These are phyloP conservation scores for Triplophysa yarkandensis DNA, from an alignment of 2,797 vertebrate genomes.

Conservation along the genomic window DNA sequence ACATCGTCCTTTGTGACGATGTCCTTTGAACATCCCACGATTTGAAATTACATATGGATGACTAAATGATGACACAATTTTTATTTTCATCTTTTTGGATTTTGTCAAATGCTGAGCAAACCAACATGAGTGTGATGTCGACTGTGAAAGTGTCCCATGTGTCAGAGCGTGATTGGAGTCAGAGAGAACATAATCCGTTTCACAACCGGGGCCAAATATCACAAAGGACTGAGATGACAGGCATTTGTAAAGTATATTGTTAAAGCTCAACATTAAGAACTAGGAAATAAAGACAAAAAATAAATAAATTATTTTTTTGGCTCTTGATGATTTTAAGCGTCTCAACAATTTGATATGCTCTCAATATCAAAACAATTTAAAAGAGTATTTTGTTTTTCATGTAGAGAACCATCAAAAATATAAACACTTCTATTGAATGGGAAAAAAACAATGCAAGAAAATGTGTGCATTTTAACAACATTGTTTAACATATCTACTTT, in stretches of 20 bases:
- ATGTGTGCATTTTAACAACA: no score
- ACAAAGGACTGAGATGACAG: slow-evolving; percentile 6
- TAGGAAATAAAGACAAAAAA: no score
- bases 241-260: not conserved
- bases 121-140: not conserved
- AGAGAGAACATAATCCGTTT: slow-evolving; percentile 15
- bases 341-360: no score
- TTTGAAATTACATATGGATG: not conserved
- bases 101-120: slow-evolving; percentile 9
- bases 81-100: not conserved
- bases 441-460: no score
- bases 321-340: no score
- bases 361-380: no score
- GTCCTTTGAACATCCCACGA: not conserved
- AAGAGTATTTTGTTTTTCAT: no score
- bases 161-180: slow-evolving; percentile 9
- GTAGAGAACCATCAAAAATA: no score
- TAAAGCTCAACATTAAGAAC: not conserved
- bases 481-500: no score
- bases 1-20: not conserved
- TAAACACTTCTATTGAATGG: no score
- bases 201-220: slow-evolving; percentile 27
- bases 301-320: no score
- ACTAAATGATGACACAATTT: not conserved
- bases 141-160: not conserved